Base-by-base conservation (phyloP, 2,797 vertebrate species). In the Lindbergichthys nudifrons region DNA sequence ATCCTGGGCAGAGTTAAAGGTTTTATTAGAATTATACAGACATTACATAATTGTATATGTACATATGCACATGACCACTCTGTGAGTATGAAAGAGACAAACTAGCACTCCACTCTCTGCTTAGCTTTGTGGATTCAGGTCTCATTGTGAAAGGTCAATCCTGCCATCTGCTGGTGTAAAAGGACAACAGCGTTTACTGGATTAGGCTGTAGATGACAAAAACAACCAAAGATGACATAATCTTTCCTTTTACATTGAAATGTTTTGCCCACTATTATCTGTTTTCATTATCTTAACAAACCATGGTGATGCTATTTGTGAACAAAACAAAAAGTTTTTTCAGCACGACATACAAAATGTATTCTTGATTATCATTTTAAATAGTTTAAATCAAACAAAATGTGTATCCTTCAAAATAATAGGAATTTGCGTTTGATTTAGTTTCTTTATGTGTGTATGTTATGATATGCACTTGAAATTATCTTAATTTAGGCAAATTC, bases 101-200 rank as follows among this genome's bases (percentile, higher is more conserved):
- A 47, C 61, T 9, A 5, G 8, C 41, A 9, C 8, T 26, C 26
- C 26, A 26, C 26, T 26, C 23, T 45, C 2, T 15, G 45, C 30
- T 19, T 19, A 16, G 51, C 46, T 48, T 4, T 15, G 36, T 63
- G 21, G 19, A 57, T 21, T n/a, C 3, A 58, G 26, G 21, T 67
- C 46, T 72, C 53, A 59, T 72, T 48, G 58, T 70, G 42, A 75
- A 81, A 85, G 77, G 70, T 59, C 73, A 92, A 91, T 52, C 39
- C 83, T 92, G 92, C 88, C 91, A 86, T 77, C 94, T 92, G 66
- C 88, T 92, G 92, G 90, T 79, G 43, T 14, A 51, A 73, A 77
- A 65, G 57, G 16, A 62, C 32, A 65, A 53, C 58, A 4, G 45
- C 10, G 46, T 70, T 78, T 16, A 58, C 32, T 75, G 53, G 45